Evolutionary conservation across 2,113 vertebrate genomes (phyloP).

Genomic region (Xyliphius kryptos): DNA sequence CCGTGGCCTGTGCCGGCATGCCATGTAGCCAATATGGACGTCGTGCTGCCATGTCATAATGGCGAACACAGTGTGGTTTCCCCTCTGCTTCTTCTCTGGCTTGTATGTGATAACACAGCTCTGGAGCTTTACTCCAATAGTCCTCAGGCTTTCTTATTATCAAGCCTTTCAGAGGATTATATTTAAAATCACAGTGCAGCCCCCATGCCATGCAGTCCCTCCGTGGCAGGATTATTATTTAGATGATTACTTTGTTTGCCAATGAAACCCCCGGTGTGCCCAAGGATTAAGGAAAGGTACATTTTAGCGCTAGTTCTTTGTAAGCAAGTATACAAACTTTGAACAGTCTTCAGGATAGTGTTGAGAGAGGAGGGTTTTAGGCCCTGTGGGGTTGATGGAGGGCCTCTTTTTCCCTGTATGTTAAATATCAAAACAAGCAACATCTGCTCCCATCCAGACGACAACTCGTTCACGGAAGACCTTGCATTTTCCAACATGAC

Average conservation of each 20-base stretch:
- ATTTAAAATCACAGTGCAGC: constrained; percentile 50
- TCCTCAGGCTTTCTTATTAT: constrained; percentile 54
- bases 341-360: not conserved
- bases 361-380: too few relatives aligned
- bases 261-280: constrained; percentile 45
- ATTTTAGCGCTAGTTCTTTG: constrained; percentile 15
- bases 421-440: constrained; percentile 50
- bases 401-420: constrained; percentile 41
- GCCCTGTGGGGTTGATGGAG: constrained; percentile 36
- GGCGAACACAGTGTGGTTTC: constrained; percentile 48
- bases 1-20: constrained; percentile 36
- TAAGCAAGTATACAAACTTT: constrained; percentile 14
- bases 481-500: too few relatives aligned
- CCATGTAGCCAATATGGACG: constrained; percentile 35
- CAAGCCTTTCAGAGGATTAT: constrained; percentile 45
- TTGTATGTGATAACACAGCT: constrained; percentile 54
- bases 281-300: constrained; percentile 29
- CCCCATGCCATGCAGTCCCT: constrained; percentile 48
- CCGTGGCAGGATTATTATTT: constrained; percentile 54
- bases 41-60: constrained; percentile 42
- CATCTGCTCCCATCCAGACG: too few relatives aligned
- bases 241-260: constrained; percentile 62
- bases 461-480: too few relatives aligned
- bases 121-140: constrained; percentile 47
- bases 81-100: constrained; percentile 52